Evolutionary conservation across 2,113 vertebrate species (phyloP), one percentile per base, ranked within the genome.

Genomic region (Rana temporaria): DNA sequence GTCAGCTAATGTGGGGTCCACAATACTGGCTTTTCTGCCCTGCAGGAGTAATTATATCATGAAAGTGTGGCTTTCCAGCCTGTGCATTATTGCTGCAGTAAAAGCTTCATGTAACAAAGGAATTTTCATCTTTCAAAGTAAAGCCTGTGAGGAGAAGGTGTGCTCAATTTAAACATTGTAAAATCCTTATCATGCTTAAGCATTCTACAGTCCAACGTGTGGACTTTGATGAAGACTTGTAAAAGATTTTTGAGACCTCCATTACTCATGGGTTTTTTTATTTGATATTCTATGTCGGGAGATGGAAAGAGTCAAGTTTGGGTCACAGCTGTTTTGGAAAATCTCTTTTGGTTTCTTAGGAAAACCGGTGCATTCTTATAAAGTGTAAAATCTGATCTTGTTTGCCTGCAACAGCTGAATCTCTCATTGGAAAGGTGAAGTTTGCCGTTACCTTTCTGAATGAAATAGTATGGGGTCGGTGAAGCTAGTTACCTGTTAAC

Each of bases 61-160:
- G 30, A 78, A 53, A 22, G n/a, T 32, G 48, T 57, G 48, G 52
- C 63, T 34, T 67, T 52, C 64, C 52, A 34, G 63, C 26, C 17
- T 66, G n/a, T 0, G 62, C 24, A 53, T 65, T 79, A 56, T 67
- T 69, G 65, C 53, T 59, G 52, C 64, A 22, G 19, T 68, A 79
- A 79, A 79, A 64, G 5, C 42, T 64, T 69, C 56, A 57, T 79
- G 15, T 18, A 59, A 53, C 63, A 57, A 11, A 55, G 76, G 48
- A 15, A 34, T 56, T 67, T 56, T 78, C 48, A 26, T 67, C 6
- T 53, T 38, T 76, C n/a, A 55, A 26, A 32, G 48, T 55, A 63
- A 66, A 55, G 75, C 17, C 42, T 66, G 34, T 38, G 34, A 48
- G 63, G 32, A 67, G 60, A 53, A 70, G 68, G 20, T 56, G 69